A percentile compares a stretch with the other conserved stretches of the same genome.
Evolutionary conservation across 2,113 vertebrate species (phyloP).

Genomic region (Pollimyrus isidori): DNA sequence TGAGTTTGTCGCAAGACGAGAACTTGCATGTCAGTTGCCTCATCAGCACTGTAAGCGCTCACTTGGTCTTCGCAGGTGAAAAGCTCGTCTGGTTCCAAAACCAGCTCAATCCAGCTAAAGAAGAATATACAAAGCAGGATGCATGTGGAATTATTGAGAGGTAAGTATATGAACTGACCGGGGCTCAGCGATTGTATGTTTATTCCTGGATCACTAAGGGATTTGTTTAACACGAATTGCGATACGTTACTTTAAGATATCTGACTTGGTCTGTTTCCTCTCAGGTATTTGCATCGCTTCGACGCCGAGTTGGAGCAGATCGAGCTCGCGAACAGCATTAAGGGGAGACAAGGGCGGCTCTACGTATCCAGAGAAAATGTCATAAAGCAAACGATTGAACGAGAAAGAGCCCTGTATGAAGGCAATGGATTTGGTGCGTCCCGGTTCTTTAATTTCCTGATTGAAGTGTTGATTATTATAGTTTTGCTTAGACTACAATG

Average conservation of each 20-base stretch:
- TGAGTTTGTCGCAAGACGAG: conserved; percentile 49
- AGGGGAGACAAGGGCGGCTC: conserved; percentile 80
- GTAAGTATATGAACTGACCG: conserved; percentile 48
- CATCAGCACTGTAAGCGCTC: background rate
- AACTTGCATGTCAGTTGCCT: background rate
- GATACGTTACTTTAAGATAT: background rate
- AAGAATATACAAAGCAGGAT: conserved; percentile 70
- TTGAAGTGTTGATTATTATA: background rate
- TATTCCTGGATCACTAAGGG: background rate
- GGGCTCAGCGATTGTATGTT: background rate
- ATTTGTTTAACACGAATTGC: background rate
- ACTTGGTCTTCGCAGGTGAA: conserved; percentile 65
- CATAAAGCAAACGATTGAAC: conserved; percentile 81
- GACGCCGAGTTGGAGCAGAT: conserved; percentile 84
- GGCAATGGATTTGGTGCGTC: conserved; percentile 75
- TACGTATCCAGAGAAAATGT: conserved; percentile 73
- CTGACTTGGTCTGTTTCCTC: conserved; percentile 22
- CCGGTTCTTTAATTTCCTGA: too few species aligned
- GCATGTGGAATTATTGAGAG: conserved; percentile 81
- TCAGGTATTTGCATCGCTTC: conserved; percentile 84
- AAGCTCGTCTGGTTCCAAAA: conserved; percentile 89
- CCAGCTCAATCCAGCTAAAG: conserved; percentile 72
- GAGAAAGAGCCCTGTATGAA: conserved; percentile 70
- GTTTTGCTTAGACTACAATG: background rate
- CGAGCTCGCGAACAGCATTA: conserved; percentile 83